Conservation (phyloP, 1,140 invertebrate species). For the Saccostrea glomerata region DNA sequence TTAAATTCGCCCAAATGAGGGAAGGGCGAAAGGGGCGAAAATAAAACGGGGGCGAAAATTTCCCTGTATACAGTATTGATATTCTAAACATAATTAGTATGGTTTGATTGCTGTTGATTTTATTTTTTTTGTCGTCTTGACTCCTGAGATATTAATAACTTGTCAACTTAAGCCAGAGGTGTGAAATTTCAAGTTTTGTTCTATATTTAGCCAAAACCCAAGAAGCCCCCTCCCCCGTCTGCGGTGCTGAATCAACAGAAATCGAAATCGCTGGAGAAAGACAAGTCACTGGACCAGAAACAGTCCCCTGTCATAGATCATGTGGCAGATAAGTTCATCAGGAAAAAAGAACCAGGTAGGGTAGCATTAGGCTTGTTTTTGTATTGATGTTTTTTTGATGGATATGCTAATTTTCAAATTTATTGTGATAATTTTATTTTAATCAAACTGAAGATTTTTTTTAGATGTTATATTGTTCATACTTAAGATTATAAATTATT, state of each 20-base stretch:
- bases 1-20: no score
- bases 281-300: slow-evolving; percentile 32
- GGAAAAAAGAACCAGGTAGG: slow-evolving; percentile 45
- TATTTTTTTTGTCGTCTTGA: neutral
- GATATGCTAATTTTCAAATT: no score
- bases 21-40: no score
- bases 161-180: neutral
- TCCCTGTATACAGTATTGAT: no score
- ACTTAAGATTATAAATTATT: no score
- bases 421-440: no score
- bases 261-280: slow-evolving; percentile 73
- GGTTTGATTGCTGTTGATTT: neutral
- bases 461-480: no score
- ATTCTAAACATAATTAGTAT: neutral
- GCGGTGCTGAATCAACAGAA: slow-evolving; percentile 36
- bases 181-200: neutral
- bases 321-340: slow-evolving; percentile 47
- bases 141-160: neutral
- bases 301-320: slow-evolving; percentile 54
- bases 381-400: no score
- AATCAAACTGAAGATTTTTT: no score
- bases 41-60: no score
- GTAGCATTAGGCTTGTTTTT: no score
- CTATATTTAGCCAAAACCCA: slow-evolving; percentile 66
- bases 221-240: slow-evolving; percentile 71